These are phyloP conservation scores for Rafetus swinhoei DNA, from an alignment of 2,113 vertebrate species.

Conservation along the genomic window DNA sequence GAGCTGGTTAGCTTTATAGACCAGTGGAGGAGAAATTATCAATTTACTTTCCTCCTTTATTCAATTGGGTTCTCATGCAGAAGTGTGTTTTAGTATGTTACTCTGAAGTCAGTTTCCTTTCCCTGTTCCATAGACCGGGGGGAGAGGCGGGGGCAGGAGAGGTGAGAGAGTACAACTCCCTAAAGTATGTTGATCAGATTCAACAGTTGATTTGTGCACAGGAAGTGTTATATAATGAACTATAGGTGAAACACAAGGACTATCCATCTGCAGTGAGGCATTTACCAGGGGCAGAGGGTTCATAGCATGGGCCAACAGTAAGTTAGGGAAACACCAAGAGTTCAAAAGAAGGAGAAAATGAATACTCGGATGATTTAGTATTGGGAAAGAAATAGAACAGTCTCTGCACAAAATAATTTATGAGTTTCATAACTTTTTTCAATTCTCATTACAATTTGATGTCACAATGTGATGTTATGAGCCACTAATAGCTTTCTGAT, in stretches of 20 bases:
- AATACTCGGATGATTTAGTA: no score
- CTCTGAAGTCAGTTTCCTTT: no score
- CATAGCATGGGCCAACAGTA: fast-evolving
- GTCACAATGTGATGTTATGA: fast-evolving
- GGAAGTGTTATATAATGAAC: neutral
- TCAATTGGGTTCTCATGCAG: neutral
- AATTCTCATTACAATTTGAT: neutral
- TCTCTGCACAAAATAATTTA: neutral
- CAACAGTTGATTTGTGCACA: neutral
- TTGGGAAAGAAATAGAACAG: fast-evolving
- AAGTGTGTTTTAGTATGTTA: neutral
- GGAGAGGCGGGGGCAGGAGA: no score
- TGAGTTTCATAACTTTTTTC: fast-evolving
- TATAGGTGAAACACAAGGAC: neutral
- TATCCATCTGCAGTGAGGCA: neutral
- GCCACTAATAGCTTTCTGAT: fast-evolving
- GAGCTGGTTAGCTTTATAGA: neutral
- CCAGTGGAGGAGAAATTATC: neutral
- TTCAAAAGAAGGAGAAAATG: fast-evolving
- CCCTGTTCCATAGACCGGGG: neutral
- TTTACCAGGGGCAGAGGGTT: fast-evolving
- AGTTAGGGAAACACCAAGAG: fast-evolving
- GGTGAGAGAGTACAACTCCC: neutral
- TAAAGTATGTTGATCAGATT: neutral
- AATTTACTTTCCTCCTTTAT: neutral